These are phyloP conservation scores for Frankliniella fusca DNA, from an alignment of 2,888 invertebrate genomes.

Conservation along the genomic window DNA sequence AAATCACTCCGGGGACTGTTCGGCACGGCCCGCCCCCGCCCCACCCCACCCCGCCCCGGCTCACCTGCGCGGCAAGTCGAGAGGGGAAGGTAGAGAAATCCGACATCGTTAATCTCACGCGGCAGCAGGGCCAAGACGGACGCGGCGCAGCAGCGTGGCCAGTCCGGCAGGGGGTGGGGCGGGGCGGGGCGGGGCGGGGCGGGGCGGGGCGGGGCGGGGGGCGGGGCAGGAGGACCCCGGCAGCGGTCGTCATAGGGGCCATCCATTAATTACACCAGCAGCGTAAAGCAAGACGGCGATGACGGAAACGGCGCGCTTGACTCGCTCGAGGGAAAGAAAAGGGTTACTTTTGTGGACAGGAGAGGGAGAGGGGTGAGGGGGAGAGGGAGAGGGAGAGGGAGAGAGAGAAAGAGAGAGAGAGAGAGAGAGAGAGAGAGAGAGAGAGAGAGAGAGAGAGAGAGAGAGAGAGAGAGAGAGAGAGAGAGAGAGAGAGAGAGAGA, in stretches of 20 bases:
- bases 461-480: slow-evolving; percentile 11
- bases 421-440: slow-evolving; percentile 18
- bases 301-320: neutral
- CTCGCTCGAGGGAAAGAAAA: neutral
- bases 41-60: too few relatives aligned
- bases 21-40: too few relatives aligned
- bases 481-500: neutral
- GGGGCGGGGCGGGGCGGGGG: neutral
- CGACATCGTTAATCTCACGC: neutral
- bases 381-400: neutral
- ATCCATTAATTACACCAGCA: neutral
- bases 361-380: neutral
- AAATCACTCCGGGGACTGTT: too few relatives aligned
- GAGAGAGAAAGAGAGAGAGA: neutral
- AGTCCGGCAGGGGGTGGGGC: too few relatives aligned
- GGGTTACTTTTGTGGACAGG: neutral
- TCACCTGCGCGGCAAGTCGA: too few relatives aligned
- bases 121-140: neutral
- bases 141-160: neutral
- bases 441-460: slow-evolving; percentile 18
- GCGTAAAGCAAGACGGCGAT: neutral
- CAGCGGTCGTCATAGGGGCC: neutral
- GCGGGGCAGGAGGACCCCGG: neutral
- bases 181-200: neutral
- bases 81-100: too few relatives aligned